Base-by-base conservation (phyloP, 2,797 vertebrate genomes). In the Arctocebus calabarensis region DNA sequence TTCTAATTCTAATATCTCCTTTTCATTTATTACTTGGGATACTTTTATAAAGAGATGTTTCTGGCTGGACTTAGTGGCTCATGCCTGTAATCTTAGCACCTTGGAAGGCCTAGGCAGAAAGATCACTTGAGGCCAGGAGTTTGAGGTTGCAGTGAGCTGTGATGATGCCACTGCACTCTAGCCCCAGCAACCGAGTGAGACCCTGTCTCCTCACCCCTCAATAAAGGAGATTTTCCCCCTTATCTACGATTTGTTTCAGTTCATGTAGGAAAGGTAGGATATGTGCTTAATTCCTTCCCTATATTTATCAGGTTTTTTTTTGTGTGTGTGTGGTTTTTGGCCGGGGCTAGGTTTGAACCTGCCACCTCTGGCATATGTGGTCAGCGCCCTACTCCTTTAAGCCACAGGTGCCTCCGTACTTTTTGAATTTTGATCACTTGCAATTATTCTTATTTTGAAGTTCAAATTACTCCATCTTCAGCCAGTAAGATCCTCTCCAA, bases 391-490 rank as follows among this genome's bases (percentile, higher is more conserved):
- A 40, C 40, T 40, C 40, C 40, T 40, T 40, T 40, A 5, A 40
- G 40, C 40, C 40, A 40, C 40, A 40, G 40, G 40, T 40, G 40
- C 40, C 40, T 40, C 40, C 40, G 3, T 40, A 86, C 29, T 77
- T 83, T 79, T 83, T 83, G 40, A 14, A 9, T 92, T 95, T 91
- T 12, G 62, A 61, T 92, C 40, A 64, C 23, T 40, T 94, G 37
- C 4, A 75, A n/a, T 95, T 95, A 90, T 7, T 82, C n/a, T 73
- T 95, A 20, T 34, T 93, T 22, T 85, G 43, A 62, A 81, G 23
- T 19, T 78, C 84, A 90, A 84, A 85, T 66, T 37, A 64, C 20
- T 29, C 34, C 61, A 77, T 94, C 85, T 94, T 77, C 88, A 93
- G 71, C 14, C 68, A 83, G 25, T 78, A 34, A 79, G 25, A 94